Conservation (phyloP, 2,797 vertebrate species). For the Euthynnus affinis region DNA sequence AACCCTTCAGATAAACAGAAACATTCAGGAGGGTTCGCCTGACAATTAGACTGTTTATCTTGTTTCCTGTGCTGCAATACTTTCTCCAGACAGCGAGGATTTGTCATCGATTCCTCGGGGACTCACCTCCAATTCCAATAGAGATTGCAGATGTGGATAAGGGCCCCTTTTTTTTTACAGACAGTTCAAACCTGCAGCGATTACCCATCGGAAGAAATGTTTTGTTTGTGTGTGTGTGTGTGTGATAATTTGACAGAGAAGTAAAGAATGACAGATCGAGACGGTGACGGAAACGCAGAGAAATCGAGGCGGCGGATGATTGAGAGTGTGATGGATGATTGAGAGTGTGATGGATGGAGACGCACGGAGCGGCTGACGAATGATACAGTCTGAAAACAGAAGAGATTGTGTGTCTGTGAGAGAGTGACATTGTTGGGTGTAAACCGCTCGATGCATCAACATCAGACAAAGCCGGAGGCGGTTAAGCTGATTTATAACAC, state of each 20-base stretch:
- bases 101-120: conserved; percentile 42
- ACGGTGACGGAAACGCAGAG: conserved; percentile 3
- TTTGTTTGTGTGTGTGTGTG: conserved; percentile 45
- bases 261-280: conserved; percentile 38
- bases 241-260: conserved; percentile 53
- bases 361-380: conserved; percentile 38
- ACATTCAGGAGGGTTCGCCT: background rate
- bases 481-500: conserved; percentile 8
- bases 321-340: conserved; percentile 56
- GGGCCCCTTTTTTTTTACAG: background rate
- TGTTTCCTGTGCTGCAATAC: conserved; percentile 37
- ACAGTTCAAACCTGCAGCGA: conserved; percentile 27
- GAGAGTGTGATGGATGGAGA: conserved; percentile 56
- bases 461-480: conserved; percentile 6
- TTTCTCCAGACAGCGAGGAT: conserved; percentile 52
- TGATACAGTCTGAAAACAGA: conserved; percentile 34
- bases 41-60: conserved; percentile 28
- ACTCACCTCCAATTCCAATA: conserved; percentile 39
- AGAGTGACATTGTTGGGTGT: conserved; percentile 24
- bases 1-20: background rate
- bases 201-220: background rate
- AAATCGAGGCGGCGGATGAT: conserved; percentile 17
- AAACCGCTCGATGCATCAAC: conserved; percentile 33
- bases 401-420: conserved; percentile 25
- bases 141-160: conserved; percentile 48